phyloP scores from a whole-genome alignment of 2,797 vertebrate genomes.

The Spondyliosoma cantharus region DNA sequence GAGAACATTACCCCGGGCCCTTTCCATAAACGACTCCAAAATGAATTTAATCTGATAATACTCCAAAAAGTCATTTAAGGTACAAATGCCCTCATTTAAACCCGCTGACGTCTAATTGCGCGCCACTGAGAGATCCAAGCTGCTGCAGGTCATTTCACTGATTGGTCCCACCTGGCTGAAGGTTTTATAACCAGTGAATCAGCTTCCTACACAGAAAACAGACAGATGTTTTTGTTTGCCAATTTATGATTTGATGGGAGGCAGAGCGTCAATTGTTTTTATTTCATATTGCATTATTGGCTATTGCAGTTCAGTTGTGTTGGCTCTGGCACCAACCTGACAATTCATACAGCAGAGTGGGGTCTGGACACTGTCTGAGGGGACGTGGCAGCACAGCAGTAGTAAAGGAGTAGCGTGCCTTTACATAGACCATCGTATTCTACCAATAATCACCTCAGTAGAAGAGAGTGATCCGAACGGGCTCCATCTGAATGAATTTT shows the following conservation, averaged over 20 bases:
- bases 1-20: constrained; percentile 34
- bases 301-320: background rate
- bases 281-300: background rate
- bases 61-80: constrained; percentile 33
- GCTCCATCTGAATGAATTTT: too few species aligned
- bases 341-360: too few species aligned
- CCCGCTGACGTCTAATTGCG: constrained; percentile 13
- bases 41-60: constrained; percentile 43
- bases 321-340: too few species aligned
- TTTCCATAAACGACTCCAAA: constrained; percentile 48
- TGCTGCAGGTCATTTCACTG: constrained; percentile 38
- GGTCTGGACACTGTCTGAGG: too few species aligned
- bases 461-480: too few species aligned
- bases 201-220: background rate
- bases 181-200: constrained; percentile 16
- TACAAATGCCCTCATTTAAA: constrained; percentile 20
- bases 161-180: constrained; percentile 22
- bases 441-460: too few species aligned
- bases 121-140: constrained; percentile 18
- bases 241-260: background rate
- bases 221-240: background rate
- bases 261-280: background rate
- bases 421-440: too few species aligned
- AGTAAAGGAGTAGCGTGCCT: too few species aligned
- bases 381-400: too few species aligned